phyloP scores from a whole-genome alignment of 2,888 invertebrate species.

The Electrophaes corylata region DNA sequence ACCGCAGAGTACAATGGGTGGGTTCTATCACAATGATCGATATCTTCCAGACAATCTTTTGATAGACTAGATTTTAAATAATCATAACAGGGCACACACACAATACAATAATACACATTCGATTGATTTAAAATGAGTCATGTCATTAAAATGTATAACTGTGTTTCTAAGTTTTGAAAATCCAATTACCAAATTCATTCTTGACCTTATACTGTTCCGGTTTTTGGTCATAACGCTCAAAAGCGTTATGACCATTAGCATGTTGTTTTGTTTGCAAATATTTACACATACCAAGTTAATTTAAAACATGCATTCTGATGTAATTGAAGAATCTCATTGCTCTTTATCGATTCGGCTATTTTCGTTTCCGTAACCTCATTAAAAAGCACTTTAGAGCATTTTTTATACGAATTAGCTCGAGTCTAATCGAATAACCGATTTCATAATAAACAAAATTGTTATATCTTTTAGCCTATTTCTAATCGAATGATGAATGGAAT shows the following conservation, averaged over 20 bases:
- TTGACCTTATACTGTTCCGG: conserved; percentile 35
- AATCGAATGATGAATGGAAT: neutral
- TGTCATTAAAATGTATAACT: conserved; percentile 3
- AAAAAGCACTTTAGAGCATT: conserved; percentile 5
- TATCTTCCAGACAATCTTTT: too few species aligned
- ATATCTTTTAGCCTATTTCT: neutral
- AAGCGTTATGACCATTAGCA: conserved; percentile 24
- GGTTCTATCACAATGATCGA: too few species aligned
- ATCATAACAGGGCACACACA: too few species aligned
- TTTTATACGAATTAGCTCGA: neutral
- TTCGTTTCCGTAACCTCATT: conserved; percentile 10
- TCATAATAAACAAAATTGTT: neutral
- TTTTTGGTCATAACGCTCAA: conserved; percentile 20
- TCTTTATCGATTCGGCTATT: neutral
- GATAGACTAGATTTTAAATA: too few species aligned
- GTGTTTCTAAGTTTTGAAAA: conserved; percentile 10
- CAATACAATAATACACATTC: conserved; percentile 1
- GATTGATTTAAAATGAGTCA: conserved; percentile 23
- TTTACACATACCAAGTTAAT: conserved; percentile 12
- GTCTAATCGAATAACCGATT: neutral
- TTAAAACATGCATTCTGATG: neutral
- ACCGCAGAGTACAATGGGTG: too few species aligned
- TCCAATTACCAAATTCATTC: conserved; percentile 25
- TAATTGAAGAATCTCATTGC: neutral
- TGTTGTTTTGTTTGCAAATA: conserved; percentile 30